These are phyloP conservation scores for Dendrolimus pini DNA, from an alignment of 2,888 invertebrate genomes.

Conservation along the genomic window DNA sequence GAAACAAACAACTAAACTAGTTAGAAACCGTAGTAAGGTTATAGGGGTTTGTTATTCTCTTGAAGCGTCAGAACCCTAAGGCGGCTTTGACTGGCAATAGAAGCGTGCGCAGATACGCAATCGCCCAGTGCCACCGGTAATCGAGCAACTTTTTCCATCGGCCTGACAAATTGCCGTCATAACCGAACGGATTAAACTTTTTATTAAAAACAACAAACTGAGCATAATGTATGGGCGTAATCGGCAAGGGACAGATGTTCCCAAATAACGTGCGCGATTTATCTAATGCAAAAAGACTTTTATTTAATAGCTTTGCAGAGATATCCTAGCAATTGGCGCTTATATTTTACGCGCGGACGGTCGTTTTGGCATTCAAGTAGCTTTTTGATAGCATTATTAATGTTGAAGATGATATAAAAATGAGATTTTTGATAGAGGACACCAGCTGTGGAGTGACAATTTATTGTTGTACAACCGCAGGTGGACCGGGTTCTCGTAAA, in stretches of 20 bases:
- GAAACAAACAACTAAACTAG: conserved; percentile 16
- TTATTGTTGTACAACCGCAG: conserved; percentile 53
- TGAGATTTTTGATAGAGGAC: conserved; percentile 56
- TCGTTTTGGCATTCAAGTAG: conserved; percentile 57
- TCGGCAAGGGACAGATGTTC: conserved; percentile 74
- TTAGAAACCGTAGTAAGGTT: conserved; percentile 24
- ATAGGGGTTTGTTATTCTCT: too few relatives aligned
- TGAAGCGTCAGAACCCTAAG: too few relatives aligned
- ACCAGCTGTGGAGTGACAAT: conserved; percentile 50
- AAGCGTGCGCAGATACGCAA: conserved; percentile 19
- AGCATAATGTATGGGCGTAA: conserved; percentile 73
- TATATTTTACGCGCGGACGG: conserved; percentile 60
- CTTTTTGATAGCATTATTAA: conserved; percentile 66
- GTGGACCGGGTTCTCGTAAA: conserved; percentile 29
- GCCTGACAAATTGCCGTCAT: conserved; percentile 73
- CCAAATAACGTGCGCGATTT: conserved; percentile 71
- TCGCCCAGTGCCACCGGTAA: conserved; percentile 51
- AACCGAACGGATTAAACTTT: conserved; percentile 76
- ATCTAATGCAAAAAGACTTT: conserved; percentile 75
- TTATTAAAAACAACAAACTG: conserved; percentile 77
- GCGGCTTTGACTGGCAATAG: conserved; percentile 11
- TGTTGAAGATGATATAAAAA: conserved; percentile 61
- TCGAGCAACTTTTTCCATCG: conserved; percentile 73
- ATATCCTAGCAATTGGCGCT: conserved; percentile 66
- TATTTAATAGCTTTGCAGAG: conserved; percentile 71